phyloP scores from a whole-genome alignment of 2,888 invertebrate genomes.

The Andrena minutula region DNA sequence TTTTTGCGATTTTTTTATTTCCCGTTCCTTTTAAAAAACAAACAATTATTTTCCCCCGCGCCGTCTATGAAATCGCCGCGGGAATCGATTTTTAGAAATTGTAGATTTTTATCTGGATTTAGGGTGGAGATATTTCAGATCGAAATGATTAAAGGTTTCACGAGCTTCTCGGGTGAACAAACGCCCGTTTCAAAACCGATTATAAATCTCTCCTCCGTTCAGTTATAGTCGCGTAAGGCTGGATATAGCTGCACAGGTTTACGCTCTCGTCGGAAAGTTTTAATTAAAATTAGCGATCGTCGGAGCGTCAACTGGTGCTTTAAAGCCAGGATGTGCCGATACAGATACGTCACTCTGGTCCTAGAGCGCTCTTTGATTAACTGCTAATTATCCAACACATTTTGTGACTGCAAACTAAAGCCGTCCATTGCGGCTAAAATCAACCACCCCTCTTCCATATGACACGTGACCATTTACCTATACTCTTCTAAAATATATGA shows the following conservation, averaged over 20 bases:
- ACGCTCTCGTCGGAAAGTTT: slow-evolving; percentile 57
- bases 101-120: neutral
- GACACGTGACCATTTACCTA: no score
- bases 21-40: neutral
- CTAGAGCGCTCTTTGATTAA: neutral
- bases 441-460: neutral
- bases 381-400: neutral
- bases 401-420: neutral
- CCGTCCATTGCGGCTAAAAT: neutral
- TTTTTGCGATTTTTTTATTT: neutral
- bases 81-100: neutral
- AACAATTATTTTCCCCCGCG: neutral
- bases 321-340: neutral
- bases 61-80: neutral
- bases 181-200: slow-evolving; percentile 8
- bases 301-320: slow-evolving; percentile 1
- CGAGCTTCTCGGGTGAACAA: slow-evolving; percentile 9
- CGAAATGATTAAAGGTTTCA: slow-evolving; percentile 16
- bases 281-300: slow-evolving; percentile 59
- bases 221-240: slow-evolving; percentile 47
- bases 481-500: no score
- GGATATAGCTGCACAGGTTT: slow-evolving; percentile 51
- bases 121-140: neutral
- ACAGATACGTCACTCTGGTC: neutral
- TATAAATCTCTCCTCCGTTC: slow-evolving; percentile 41